These are phyloP conservation scores for Listronotus bonariensis DNA, from an alignment of 1,140 invertebrate genomes.

Conservation along the genomic window DNA sequence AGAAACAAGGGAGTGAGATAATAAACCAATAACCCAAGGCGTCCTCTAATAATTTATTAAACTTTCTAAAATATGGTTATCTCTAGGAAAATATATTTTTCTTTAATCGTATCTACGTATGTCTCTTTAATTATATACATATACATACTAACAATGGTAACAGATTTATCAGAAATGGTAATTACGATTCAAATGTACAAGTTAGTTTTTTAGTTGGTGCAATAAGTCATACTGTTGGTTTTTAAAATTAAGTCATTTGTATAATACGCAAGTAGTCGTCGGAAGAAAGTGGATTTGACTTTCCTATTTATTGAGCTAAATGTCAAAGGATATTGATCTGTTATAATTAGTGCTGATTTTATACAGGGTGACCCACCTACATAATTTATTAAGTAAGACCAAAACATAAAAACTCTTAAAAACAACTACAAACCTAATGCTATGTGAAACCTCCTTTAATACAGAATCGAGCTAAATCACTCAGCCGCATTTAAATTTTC, in stretches of 20 bases:
- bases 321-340: conserved; percentile 11
- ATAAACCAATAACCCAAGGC: conserved; percentile 5
- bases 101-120: conserved; percentile 4
- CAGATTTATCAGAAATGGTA: conserved; percentile 22
- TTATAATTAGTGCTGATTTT: not conserved
- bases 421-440: no score
- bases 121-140: conserved; percentile 18
- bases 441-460: no score
- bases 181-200: conserved; percentile 20
- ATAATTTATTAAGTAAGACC: no score
- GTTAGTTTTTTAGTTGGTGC: conserved; percentile 8
- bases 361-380: no score
- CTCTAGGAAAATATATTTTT: conserved; percentile 16
- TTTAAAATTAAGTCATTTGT: conserved; percentile 18
- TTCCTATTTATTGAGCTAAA: conserved; percentile 11
- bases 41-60: conserved; percentile 15
- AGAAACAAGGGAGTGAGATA: not conserved
- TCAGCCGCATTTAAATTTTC: no score
- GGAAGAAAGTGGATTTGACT: conserved; percentile 16
- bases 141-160: conserved; percentile 15
- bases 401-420: no score
- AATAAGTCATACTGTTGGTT: conserved; percentile 14
- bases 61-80: conserved; percentile 22
- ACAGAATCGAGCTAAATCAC: no score
- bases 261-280: conserved; percentile 10